These are phyloP conservation scores for Anhinga anhinga DNA, from an alignment of 2,113 vertebrate genomes.

Conservation along the genomic window DNA sequence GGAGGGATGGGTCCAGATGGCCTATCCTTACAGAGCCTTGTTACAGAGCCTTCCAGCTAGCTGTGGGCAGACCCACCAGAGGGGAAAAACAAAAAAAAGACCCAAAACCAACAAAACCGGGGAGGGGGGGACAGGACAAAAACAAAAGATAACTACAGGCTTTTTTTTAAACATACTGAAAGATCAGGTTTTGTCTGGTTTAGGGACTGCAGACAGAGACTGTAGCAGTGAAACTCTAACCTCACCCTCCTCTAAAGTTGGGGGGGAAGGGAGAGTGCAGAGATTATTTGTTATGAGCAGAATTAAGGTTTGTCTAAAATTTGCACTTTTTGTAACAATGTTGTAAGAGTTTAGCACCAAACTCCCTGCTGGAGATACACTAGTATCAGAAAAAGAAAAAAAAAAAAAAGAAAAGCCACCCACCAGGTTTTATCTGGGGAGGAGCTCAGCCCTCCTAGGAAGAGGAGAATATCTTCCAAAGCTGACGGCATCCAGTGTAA, in stretches of 20 bases:
- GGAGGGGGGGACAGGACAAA: accelerated
- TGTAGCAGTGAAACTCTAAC: background rate
- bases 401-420: background rate
- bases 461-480: background rate
- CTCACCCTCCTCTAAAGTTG: background rate
- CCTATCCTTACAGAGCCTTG: background rate
- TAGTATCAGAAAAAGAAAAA: background rate
- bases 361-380: background rate
- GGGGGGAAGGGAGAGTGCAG: background rate
- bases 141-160: background rate
- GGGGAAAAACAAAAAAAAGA: background rate
- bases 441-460: background rate
- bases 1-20: conserved; percentile 14
- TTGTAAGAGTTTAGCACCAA: background rate
- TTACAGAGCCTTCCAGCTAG: background rate
- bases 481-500: background rate
- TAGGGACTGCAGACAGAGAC: background rate
- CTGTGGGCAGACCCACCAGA: background rate
- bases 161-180: background rate
- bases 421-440: background rate
- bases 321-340: background rate
- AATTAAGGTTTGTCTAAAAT: background rate
- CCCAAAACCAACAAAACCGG: no score
- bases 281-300: background rate
- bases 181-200: background rate